phyloP scores from a whole-genome alignment of 2,888 invertebrate genomes.

The Heliconius ismenius region DNA sequence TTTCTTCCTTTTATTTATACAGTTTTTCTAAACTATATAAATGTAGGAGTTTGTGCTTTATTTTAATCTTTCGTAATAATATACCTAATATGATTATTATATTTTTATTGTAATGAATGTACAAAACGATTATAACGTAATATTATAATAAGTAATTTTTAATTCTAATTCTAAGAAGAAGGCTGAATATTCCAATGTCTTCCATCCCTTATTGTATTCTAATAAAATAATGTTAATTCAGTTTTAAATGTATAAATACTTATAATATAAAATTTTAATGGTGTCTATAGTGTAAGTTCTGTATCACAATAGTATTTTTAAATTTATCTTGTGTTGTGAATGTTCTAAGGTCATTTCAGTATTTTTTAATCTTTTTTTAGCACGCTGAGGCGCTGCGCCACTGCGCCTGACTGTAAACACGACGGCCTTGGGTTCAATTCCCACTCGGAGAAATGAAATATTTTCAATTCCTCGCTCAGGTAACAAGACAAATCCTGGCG shows the following conservation, averaged over 20 bases:
- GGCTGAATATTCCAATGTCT: constrained; percentile 48
- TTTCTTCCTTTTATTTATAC: background rate
- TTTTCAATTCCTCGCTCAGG: background rate
- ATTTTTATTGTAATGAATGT: constrained; percentile 41
- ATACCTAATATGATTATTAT: background rate
- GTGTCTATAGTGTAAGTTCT: constrained; percentile 30
- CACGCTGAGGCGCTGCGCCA: background rate
- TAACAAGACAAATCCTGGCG: too few relatives aligned
- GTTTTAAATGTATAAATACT: constrained; percentile 37
- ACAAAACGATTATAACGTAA: constrained; percentile 43
- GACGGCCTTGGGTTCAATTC: background rate
- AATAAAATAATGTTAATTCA: constrained; percentile 14
- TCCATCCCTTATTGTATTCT: constrained; percentile 42
- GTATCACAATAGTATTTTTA: constrained; percentile 30
- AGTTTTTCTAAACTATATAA: constrained; percentile 12
- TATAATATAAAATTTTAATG: constrained; percentile 25
- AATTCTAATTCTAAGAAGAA: constrained; percentile 36
- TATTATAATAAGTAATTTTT: background rate
- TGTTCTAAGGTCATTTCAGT: constrained; percentile 1
- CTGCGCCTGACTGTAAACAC: background rate
- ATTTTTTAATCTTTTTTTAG: background rate
- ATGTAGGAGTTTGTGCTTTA: constrained; percentile 6
- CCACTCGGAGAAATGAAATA: background rate
- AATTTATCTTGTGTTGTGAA: constrained; percentile 3
- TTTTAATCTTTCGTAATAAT: background rate